These are phyloP conservation scores for Stenodera caucasica DNA, from an alignment of 2,888 invertebrate genomes.

Conservation along the genomic window DNA sequence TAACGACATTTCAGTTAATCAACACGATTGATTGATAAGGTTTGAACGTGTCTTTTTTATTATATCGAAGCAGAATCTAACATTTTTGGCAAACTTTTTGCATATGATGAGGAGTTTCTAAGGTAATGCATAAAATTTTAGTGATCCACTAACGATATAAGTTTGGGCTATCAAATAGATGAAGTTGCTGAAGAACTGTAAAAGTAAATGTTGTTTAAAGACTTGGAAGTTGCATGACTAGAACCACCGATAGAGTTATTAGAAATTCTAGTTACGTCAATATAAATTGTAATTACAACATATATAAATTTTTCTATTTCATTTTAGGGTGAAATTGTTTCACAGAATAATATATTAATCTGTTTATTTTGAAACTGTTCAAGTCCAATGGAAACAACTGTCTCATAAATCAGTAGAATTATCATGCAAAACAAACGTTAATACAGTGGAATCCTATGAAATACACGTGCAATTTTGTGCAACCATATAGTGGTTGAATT, in stretches of 20 bases:
- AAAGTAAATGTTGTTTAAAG: background rate
- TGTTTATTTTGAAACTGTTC: background rate
- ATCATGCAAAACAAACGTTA: slow-evolving; percentile 13
- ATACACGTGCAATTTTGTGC: slow-evolving; percentile 9
- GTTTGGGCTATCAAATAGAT: background rate
- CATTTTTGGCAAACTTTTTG: too few relatives aligned
- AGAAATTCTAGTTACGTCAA: background rate
- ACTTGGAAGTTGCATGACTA: background rate
- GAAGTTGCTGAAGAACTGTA: background rate
- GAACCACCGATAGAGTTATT: background rate
- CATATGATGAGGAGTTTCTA: too few relatives aligned
- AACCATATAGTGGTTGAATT: background rate
- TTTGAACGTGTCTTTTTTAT: background rate
- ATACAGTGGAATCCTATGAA: background rate
- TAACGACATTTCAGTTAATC: background rate
- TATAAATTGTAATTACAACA: too few relatives aligned
- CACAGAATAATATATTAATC: background rate
- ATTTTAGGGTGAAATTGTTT: too few relatives aligned
- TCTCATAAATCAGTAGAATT: slow-evolving; percentile 4
- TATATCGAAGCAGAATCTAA: too few relatives aligned
- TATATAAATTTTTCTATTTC: too few relatives aligned
- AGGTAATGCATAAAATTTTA: slow-evolving; percentile 2
- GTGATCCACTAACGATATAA: background rate
- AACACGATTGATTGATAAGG: background rate
- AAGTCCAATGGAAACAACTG: slow-evolving; percentile 6